These are phyloP conservation scores for Enteromius treurensis DNA, from an alignment of 2,797 vertebrate species.

Conservation along the genomic window DNA sequence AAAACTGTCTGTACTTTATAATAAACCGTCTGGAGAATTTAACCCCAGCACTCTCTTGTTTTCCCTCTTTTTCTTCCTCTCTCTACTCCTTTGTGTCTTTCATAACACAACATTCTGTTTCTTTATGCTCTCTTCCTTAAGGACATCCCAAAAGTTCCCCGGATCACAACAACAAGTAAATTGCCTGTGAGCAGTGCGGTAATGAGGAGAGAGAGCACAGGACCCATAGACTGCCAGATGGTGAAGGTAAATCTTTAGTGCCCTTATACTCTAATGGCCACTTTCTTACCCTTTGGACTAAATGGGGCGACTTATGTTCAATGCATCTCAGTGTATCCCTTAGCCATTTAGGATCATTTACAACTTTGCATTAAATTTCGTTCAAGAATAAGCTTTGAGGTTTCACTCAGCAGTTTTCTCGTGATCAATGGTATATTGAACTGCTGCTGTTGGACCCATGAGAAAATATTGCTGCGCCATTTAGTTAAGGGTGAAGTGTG, in stretches of 20 bases:
- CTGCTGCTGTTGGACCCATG: slow-evolving; percentile 1
- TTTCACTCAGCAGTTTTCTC: slow-evolving; percentile 32
- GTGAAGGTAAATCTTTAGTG: slow-evolving; percentile 76
- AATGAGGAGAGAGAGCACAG: slow-evolving; percentile 73
- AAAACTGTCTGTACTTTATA: slow-evolving; percentile 34
- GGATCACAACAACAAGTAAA: slow-evolving; percentile 77
- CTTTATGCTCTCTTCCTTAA: slow-evolving; percentile 58
- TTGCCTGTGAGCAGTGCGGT: slow-evolving; percentile 67
- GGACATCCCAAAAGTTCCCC: slow-evolving; percentile 82
- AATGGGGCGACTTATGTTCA: slow-evolving; percentile 65
- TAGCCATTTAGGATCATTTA: slow-evolving; percentile 58
- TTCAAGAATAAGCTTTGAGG: slow-evolving; percentile 31
- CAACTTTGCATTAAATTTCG: slow-evolving; percentile 45
- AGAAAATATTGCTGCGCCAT: slow-evolving; percentile 34
- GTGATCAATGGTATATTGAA: slow-evolving; percentile 43
- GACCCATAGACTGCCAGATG: slow-evolving; percentile 76
- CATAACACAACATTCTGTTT: slow-evolving; percentile 41
- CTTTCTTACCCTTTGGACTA: slow-evolving; percentile 64
- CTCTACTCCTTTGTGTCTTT: slow-evolving; percentile 59
- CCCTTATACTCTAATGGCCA: slow-evolving; percentile 69
- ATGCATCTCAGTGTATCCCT: slow-evolving; percentile 58
- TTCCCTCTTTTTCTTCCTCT: slow-evolving; percentile 20
- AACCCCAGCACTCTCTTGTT: slow-evolving; percentile 13
- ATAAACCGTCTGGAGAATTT: slow-evolving; percentile 32
- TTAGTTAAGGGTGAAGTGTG: slow-evolving; percentile 10